Evolutionary conservation across 2,113 vertebrate genomes (phyloP).

Genomic region (Pluvianellus socialis): DNA sequence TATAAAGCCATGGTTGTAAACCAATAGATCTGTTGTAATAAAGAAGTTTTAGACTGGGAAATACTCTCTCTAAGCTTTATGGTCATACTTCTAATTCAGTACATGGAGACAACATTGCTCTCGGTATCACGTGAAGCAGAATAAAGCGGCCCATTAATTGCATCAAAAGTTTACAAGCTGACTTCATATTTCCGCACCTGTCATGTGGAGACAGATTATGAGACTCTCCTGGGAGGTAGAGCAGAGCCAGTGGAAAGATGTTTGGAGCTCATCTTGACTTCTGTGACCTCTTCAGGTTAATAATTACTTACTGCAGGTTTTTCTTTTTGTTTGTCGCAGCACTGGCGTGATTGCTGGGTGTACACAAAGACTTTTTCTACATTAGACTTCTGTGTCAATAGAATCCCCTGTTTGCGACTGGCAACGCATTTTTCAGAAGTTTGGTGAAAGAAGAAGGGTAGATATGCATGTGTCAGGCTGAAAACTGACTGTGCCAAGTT

Average conservation of each 20-base stretch:
- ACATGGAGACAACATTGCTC: background rate
- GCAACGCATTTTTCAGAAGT: background rate
- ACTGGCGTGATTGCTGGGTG: background rate
- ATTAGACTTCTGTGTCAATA: background rate
- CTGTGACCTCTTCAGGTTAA: background rate
- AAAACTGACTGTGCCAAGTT: background rate
- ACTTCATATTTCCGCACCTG: background rate
- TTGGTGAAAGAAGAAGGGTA: background rate
- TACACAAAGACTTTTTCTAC: background rate
- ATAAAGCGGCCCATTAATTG: constrained; percentile 23
- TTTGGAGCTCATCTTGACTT: background rate
- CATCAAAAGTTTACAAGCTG: background rate
- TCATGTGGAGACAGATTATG: background rate
- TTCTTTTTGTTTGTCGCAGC: background rate
- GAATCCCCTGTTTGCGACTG: background rate
- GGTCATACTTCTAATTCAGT: background rate
- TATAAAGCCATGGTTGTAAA: constrained; percentile 29
- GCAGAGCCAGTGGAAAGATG: background rate
- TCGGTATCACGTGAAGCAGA: background rate
- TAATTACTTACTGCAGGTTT: background rate
- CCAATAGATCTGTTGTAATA: background rate
- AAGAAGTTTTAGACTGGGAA: background rate
- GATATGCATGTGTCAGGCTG: background rate
- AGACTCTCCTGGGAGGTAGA: background rate
- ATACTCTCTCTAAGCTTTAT: constrained; percentile 7